Evolutionary conservation across 2,888 invertebrate genomes (phyloP), one percentile per base, ranked within the genome.

Genomic region (Acrobasis suavella): DNA sequence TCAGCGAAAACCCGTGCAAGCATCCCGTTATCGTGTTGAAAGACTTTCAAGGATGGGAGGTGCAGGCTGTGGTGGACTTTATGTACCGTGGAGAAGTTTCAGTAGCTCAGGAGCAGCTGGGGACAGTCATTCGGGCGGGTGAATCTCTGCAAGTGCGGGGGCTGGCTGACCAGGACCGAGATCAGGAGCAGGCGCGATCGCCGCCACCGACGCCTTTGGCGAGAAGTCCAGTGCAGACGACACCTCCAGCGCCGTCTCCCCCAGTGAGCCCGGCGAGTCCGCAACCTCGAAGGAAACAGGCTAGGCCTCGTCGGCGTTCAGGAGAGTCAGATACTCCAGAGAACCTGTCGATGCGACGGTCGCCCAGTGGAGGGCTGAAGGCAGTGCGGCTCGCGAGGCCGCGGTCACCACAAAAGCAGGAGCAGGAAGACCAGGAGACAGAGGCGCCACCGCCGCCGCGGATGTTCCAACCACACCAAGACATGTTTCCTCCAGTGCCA

Each of bases 21-120:
- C 98, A 98, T 85, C 98, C 98, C 51, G 97, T 98, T 73, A 97
- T 98, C 81, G 97, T 98, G 72, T 91, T 98, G 67, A 97, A 97
- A 85, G 97, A 98, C 92, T 96, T 97, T 84, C 95, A 95, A 77
- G 96, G 96, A 71, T 96, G 97, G 95, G 97, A 97, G 78, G 96
- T 98, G 67, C 96, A 97, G 77, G 96, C 97, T 46, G 96, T 98
- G 66, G 96, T 98, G 67, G 97, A 97, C 89, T 98, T 98, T 81
- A 98, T 98, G 97, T 98, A 98, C 90, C 96, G 96, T 72, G 98
- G 98, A 50, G 97, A 98, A 91, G 97, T 98, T 73, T 96, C 96
- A 71, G 97, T 98, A 60, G 95, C 96, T 9, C 96, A 97, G 77
- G 97, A 97, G 80, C 96, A 97, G 68, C 92, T 98, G 37, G 95